Conservation (phyloP, 92 coral and sea anemone species). For the Heliopora coerulea region DNA sequence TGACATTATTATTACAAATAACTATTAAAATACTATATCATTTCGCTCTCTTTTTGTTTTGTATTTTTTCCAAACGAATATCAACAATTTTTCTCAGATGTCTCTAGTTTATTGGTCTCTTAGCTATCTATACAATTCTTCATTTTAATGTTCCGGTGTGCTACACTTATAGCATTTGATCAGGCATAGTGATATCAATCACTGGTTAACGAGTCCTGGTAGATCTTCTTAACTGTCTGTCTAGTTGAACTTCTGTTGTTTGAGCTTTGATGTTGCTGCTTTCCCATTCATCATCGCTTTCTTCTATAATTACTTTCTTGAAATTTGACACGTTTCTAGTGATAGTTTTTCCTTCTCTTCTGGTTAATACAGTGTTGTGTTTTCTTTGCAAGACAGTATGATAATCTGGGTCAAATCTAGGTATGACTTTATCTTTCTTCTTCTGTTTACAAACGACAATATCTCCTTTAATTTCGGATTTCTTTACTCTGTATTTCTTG, state of each 20-base stretch:
- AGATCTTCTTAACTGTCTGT: not conserved
- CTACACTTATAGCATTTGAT: no score
- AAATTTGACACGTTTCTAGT: constrained; percentile 28
- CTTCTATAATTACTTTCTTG: constrained; percentile 9
- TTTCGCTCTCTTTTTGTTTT: no score
- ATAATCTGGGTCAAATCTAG: constrained; percentile 40
- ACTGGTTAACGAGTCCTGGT: not conserved
- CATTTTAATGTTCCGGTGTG: no score
- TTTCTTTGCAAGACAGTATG: constrained; percentile 34
- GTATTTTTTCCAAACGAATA: no score
- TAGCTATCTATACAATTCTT: no score
- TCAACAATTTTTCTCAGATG: no score
- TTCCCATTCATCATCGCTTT: constrained; percentile 15
- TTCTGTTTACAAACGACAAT: constrained; percentile 42
- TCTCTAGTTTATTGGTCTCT: no score
- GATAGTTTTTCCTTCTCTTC: constrained; percentile 24
- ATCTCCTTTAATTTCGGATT: constrained; percentile 39
- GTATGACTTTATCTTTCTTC: constrained; percentile 43
- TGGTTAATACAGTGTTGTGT: constrained; percentile 36
- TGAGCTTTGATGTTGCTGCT: not conserved
- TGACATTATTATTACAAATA: no score
- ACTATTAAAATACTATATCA: no score
- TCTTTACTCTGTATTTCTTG: constrained; percentile 33
- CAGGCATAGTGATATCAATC: not conserved
- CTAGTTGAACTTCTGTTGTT: not conserved